Conservation (phyloP, 1,140 invertebrate species). For the Diploscapter pachys region DNA sequence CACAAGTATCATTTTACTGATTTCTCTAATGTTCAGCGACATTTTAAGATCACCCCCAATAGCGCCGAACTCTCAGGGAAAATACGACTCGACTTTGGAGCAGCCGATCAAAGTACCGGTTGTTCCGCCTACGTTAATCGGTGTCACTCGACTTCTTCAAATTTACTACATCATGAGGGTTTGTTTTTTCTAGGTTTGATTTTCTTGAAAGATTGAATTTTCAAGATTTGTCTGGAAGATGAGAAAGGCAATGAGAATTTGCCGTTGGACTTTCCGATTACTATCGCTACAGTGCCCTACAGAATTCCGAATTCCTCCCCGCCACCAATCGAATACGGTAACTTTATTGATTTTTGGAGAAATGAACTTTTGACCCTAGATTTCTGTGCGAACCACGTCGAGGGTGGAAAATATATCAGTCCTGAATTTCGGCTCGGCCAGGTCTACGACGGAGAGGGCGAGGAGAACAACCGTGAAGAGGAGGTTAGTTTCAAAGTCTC, state of each 20-base stretch:
- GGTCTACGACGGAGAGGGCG: constrained; percentile 69
- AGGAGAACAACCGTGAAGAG: constrained; percentile 40
- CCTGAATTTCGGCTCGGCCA: constrained; percentile 77
- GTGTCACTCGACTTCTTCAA: constrained; percentile 74
- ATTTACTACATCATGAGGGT: constrained; percentile 78
- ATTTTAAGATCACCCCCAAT: constrained; percentile 49
- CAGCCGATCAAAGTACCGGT: constrained; percentile 68
- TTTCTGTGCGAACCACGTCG: constrained; percentile 65
- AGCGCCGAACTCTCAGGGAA: constrained; percentile 42
- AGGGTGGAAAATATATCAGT: constrained; percentile 77
- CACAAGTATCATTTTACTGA: constrained; percentile 58
- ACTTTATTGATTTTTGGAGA: not conserved
- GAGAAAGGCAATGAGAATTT: constrained; percentile 73
- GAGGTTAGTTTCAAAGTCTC: constrained; percentile 25
- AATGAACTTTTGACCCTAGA: constrained; percentile 25
- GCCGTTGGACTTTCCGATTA: constrained; percentile 76
- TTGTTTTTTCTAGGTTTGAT: constrained; percentile 32
- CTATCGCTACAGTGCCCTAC: constrained; percentile 76
- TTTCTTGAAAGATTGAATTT: constrained; percentile 20
- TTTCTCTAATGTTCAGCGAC: not conserved
- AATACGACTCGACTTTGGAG: constrained; percentile 68
- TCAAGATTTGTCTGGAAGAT: constrained; percentile 60
- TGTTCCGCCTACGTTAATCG: constrained; percentile 74
- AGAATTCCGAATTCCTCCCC: constrained; percentile 71
- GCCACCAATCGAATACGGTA: constrained; percentile 73